These are phyloP conservation scores for Aulostomus chinensis DNA, from an alignment of 2,797 vertebrate species.

Conservation along the genomic window DNA sequence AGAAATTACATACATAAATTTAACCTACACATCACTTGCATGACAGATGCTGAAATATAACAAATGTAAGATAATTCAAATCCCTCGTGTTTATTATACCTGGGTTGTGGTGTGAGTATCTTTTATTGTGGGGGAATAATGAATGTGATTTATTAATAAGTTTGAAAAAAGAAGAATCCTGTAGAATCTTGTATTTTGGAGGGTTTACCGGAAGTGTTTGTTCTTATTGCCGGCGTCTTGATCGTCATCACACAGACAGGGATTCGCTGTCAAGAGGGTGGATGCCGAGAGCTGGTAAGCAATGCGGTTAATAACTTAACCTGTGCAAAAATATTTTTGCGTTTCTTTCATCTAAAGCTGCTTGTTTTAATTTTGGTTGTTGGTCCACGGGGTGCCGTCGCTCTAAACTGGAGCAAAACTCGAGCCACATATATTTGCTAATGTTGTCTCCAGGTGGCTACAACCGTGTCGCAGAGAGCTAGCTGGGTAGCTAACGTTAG, in stretches of 20 bases:
- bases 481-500: conserved; percentile 65
- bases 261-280: conserved; percentile 84
- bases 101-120: too few relatives aligned
- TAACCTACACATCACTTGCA: too few relatives aligned
- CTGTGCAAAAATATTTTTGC: conserved; percentile 10
- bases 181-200: conserved; percentile 46
- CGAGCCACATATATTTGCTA: conserved; percentile 15
- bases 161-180: too few relatives aligned
- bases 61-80: too few relatives aligned
- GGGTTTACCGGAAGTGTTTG: conserved; percentile 32
- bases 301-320: conserved; percentile 66
- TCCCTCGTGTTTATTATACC: too few relatives aligned
- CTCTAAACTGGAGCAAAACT: neutral
- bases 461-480: conserved; percentile 78
- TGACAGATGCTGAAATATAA: too few relatives aligned
- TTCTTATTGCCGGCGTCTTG: neutral
- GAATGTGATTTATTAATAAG: too few relatives aligned
- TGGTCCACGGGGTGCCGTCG: too few relatives aligned
- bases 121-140: too few relatives aligned
- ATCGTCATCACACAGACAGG: conserved; percentile 61
- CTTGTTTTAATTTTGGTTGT: too few relatives aligned
- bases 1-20: too few relatives aligned
- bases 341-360: neutral
- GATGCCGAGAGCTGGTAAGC: conserved; percentile 82
- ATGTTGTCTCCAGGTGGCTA: conserved; percentile 21